Evolutionary conservation across 2,113 vertebrate genomes (phyloP), one percentile per base, ranked within the genome.

Genomic region (Callopanchax toddi): DNA sequence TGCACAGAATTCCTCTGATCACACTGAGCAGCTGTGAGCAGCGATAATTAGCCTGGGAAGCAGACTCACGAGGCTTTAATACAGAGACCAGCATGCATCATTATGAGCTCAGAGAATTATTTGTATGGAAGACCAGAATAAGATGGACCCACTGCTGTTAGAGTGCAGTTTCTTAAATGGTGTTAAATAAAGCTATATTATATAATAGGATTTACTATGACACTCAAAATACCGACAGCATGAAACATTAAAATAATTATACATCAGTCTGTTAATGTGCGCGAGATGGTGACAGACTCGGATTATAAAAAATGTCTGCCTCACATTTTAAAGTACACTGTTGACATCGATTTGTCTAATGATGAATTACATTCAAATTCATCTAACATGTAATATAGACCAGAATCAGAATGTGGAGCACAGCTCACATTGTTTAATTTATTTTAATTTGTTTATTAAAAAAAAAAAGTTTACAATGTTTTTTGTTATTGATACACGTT

Each of bases 151-250:
- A 34, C 60, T 3, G 32, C 52, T 71, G 34, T 32, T 21, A 20
- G 13, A n/a, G 10, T 29, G 36, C 16, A 1, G 0, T 44, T 34
- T 55, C 45, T 23, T 29, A 52, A 56, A 45, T 36, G 22, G 1
- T 57, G 36, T 53, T 61, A 18, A 69, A 58, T 49, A 45, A 49
- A 40, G 29, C 18, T 18, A 16, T 18, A n/a, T 67, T 43, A 29
- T 1, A 6, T 26, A 15, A 5, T 36, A 18, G 9, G 39, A 23
- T 12, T 45, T 53, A 44, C 37, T 53, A 15, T 48, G 39, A 17
- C 3, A 0, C 22, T 15, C 29, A 48, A 53, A 51, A 32, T 45
- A 32, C 22, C 23, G 16, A 0, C 23, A 34, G 42, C 18, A 12
- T 0, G 1, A 17, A 13, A 39, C 22, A 58, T 18, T 16, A 40